Conservation (phyloP, 2,888 invertebrate species). For the Schrankia costaestrigalis region DNA sequence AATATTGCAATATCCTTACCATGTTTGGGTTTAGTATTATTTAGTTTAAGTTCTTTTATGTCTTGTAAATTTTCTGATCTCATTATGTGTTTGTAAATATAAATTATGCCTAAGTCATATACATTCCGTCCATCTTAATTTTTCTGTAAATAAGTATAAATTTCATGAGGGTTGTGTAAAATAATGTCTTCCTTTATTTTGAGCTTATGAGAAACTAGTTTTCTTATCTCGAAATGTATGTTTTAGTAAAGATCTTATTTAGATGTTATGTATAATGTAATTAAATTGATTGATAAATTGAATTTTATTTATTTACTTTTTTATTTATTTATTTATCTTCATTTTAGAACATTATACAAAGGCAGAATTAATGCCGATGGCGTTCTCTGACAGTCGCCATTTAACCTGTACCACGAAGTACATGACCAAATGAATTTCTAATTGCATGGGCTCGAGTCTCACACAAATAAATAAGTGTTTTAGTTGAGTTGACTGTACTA, state of each 20-base stretch:
- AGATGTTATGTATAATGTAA: constrained; percentile 32
- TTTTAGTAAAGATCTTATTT: constrained; percentile 35
- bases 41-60: constrained; percentile 39
- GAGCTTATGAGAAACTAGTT: constrained; percentile 15
- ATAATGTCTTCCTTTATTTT: constrained; percentile 29
- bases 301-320: not conserved
- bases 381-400: too few species aligned
- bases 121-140: constrained; percentile 46
- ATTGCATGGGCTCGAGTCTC: too few species aligned
- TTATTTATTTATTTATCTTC: not conserved
- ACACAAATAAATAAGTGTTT: too few species aligned
- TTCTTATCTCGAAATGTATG: constrained; percentile 20
- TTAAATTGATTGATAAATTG: constrained; percentile 29
- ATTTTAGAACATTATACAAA: too few species aligned
- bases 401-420: too few species aligned
- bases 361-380: too few species aligned
- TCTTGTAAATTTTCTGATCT: constrained; percentile 75
- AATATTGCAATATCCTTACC: constrained; percentile 29
- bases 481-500: too few species aligned
- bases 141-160: constrained; percentile 20
- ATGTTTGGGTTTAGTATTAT: constrained; percentile 46
- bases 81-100: constrained; percentile 66
- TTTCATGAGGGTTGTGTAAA: constrained; percentile 32
- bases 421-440: too few species aligned
- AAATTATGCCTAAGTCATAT: constrained; percentile 39